Evolutionary conservation across 2,113 vertebrate genomes (phyloP).

Genomic region (Rhinoptilus africanus): DNA sequence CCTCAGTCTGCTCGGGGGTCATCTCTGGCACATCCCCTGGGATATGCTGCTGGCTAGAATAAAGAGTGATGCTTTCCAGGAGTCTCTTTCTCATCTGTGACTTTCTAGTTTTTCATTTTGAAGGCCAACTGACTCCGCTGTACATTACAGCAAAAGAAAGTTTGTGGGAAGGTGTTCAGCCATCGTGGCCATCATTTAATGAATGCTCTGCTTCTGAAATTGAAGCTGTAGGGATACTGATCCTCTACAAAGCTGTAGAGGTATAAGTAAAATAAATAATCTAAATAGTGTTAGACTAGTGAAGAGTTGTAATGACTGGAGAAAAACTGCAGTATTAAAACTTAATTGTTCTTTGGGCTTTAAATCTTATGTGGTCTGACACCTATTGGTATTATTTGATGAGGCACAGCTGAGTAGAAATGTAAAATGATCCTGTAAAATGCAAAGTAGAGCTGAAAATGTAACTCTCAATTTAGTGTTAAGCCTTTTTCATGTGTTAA

Average conservation of each 20-base stretch:
- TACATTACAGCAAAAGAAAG: not conserved
- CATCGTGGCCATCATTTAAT: not conserved
- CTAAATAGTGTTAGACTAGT: not conserved
- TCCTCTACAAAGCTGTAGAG: not conserved
- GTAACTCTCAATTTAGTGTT: not conserved
- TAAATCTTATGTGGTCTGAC: not conserved
- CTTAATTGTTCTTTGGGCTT: not conserved
- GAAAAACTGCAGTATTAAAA: not conserved
- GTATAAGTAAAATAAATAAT: not conserved
- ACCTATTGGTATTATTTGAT: not conserved
- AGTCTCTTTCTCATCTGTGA: not conserved
- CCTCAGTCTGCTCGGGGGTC: not conserved
- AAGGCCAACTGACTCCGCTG: not conserved
- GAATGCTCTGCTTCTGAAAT: not conserved
- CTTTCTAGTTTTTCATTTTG: not conserved
- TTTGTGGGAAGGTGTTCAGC: not conserved
- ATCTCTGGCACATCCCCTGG: not conserved
- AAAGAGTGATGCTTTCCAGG: not conserved
- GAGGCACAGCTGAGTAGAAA: not conserved
- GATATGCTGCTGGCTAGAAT: not conserved
- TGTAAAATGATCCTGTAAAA: not conserved
- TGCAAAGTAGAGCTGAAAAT: not conserved
- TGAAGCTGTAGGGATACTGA: not conserved
- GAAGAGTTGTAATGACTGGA: not conserved
- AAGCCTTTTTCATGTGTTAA: not conserved